Evolutionary conservation across 1,140 invertebrate species (phyloP).

Genomic region (Agrypnia vestita): DNA sequence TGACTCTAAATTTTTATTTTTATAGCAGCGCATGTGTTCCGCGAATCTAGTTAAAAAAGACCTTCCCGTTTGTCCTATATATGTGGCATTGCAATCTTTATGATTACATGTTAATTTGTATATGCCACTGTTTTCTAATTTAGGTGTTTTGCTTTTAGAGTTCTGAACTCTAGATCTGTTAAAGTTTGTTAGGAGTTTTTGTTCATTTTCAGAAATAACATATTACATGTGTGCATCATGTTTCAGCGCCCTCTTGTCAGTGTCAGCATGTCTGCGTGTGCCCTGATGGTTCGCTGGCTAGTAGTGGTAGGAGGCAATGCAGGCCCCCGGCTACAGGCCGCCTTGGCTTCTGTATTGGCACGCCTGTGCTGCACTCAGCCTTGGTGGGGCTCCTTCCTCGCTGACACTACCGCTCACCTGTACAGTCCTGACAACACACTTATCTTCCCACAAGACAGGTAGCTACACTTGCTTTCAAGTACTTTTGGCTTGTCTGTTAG

Average conservation of each 20-base stretch:
- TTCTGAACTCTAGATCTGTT: no score
- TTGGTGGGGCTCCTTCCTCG: constrained; percentile 93
- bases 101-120: no score
- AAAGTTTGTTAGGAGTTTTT: no score
- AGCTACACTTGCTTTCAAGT: constrained; percentile 42
- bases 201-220: no score
- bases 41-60: no score
- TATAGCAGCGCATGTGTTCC: no score
- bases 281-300: constrained; percentile 57
- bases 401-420: constrained; percentile 84
- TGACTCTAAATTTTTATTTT: no score
- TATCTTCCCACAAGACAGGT: constrained; percentile 91
- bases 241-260: constrained; percentile 44
- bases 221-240: neutral
- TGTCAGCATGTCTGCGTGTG: constrained; percentile 50
- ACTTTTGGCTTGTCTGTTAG: neutral
- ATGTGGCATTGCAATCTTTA: no score
- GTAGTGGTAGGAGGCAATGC: constrained; percentile 70
- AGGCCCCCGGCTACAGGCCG: constrained; percentile 77
- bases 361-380: constrained; percentile 84
- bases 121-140: no score
- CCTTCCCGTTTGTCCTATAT: no score
- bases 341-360: constrained; percentile 84
- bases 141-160: no score
- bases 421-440: constrained; percentile 85